phyloP scores from a whole-genome alignment of 2,797 vertebrate species.

The Coendou prehensilis region DNA sequence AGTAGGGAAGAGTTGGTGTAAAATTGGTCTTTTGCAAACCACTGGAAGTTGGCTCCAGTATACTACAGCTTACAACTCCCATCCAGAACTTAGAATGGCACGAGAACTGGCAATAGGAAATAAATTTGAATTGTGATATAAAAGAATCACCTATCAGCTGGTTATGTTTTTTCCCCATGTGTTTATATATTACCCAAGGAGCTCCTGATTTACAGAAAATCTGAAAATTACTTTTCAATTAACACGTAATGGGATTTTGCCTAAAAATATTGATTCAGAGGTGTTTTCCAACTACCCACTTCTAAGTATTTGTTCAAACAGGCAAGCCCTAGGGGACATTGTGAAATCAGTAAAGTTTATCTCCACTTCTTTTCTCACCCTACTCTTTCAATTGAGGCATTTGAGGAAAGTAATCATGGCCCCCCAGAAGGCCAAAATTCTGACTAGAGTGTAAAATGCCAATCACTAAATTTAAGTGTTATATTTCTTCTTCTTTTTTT shows the following conservation, averaged over 20 bases:
- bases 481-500: constrained; percentile 56
- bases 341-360: constrained; percentile 69
- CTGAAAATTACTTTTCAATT: constrained; percentile 73
- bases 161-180: constrained; percentile 40
- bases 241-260: constrained; percentile 68
- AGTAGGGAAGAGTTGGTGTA: not conserved
- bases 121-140: constrained; percentile 60
- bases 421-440: constrained; percentile 33
- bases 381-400: constrained; percentile 18
- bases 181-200: constrained; percentile 40
- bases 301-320: constrained; percentile 74
- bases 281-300: constrained; percentile 69
- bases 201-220: constrained; percentile 63
- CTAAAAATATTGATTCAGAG: constrained; percentile 73
- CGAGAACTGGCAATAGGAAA: constrained; percentile 52
- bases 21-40: not conserved
- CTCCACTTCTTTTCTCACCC: constrained; percentile 8
- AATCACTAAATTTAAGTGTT: constrained; percentile 55
- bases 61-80: not conserved
- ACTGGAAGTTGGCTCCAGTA: not conserved
- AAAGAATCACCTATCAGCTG: constrained; percentile 56
- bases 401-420: constrained; percentile 17
- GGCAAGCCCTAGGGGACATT: constrained; percentile 43
- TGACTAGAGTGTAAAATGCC: constrained; percentile 51
- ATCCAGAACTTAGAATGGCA: constrained; percentile 43